Evolutionary conservation across 2,113 vertebrate species (phyloP), one percentile per base, ranked within the genome.

Genomic region (Ophthalmolycus amberensis): DNA sequence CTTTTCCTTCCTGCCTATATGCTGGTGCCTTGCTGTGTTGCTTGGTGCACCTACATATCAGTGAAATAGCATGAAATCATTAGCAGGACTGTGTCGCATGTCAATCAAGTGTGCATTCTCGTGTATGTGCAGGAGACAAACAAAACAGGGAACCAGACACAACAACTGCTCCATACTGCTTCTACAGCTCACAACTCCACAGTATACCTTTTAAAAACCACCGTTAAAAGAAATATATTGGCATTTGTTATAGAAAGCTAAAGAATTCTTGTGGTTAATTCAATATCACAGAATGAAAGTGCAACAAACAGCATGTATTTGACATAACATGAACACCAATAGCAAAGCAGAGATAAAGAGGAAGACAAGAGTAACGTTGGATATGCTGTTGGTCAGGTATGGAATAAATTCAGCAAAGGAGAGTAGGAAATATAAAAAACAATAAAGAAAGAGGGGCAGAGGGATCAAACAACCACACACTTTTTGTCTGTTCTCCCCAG

Each of bases 401-500:
- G 16, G 32, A 60, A 70, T 62, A 27, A 32, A 22, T 67, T 42
- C n/a, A 29, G 63, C 34, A 56, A 42, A 78, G 29, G 15, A 27
- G 10, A 25, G 29, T 1, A 60, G 20, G 15, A 27, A 3, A 78
- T 50, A 10, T 3, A 34, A 34, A 34, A 34, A 34, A 3, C 29
- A 78, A 25, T 37, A 9, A 44, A 37, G 25, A 46, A 34, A 60
- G 22, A 18, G 1, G 22, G 10, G 22, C 50, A 27, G 22, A 60
- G 42, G 12, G 42, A 60, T 48, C 25, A 69, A 37, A 27, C 12
- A 27, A 44, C 67, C 20, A 16, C 44, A 20, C 3, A 22, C 62
- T 42, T 66, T 74, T 74, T 18, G 64, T 66, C 50, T 66, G 38
- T 59, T 66, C 27, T 48, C 54, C 22, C 22, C 14, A 9, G 63